Evolutionary conservation across 2,888 invertebrate species (phyloP).

Genomic region (Andrena minutula): DNA sequence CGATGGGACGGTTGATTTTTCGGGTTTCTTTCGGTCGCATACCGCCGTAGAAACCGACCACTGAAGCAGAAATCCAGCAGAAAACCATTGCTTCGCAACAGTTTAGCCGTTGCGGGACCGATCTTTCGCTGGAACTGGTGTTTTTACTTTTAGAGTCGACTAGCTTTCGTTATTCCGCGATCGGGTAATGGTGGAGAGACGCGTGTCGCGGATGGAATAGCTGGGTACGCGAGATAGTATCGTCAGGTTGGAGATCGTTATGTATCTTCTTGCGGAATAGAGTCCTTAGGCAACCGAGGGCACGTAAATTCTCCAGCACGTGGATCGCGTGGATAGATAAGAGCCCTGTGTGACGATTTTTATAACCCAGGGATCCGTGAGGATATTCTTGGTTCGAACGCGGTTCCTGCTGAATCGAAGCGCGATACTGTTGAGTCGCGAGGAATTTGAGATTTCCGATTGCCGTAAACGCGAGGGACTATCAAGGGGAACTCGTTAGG

Average conservation of each 20-base stretch:
- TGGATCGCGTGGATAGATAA: constrained; percentile 46
- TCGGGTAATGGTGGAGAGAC: neutral
- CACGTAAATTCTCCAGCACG: constrained; percentile 16
- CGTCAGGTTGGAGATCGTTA: neutral
- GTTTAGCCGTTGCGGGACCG: neutral
- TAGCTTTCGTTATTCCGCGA: neutral
- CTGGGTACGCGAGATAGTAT: neutral
- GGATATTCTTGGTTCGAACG: neutral
- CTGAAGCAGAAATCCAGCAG: constrained; percentile 13
- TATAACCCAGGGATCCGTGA: neutral
- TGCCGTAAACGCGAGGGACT: too few relatives aligned
- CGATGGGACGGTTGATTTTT: neutral
- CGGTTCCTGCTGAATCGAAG: neutral
- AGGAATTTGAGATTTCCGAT: too few relatives aligned
- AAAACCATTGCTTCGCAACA: neutral
- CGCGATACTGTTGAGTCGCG: neutral
- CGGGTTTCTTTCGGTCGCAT: constrained; percentile 8
- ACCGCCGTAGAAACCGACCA: constrained; percentile 4
- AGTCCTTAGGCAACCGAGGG: constrained; percentile 44
- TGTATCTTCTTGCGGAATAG: constrained; percentile 42
- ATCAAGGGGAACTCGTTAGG: too few relatives aligned
- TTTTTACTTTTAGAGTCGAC: neutral
- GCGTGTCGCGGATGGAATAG: neutral
- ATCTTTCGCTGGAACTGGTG: neutral
- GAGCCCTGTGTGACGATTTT: constrained; percentile 25